Base-by-base conservation (phyloP, 2,797 vertebrate genomes). In the Thunnus albacares region DNA sequence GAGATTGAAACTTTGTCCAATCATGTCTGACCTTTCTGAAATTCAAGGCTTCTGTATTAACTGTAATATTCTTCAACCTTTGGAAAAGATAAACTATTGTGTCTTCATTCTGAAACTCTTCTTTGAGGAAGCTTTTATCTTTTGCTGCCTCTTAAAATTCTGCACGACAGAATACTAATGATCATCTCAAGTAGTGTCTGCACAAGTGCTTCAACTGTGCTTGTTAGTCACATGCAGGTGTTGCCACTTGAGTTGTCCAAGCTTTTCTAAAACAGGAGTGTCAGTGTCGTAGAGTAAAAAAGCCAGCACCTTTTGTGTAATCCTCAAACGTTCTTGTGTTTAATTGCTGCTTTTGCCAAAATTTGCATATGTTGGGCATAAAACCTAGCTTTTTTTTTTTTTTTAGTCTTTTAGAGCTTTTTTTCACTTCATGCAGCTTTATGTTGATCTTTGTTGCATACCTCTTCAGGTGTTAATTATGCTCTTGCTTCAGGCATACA, bases 201-300 rank as follows among this genome's bases (percentile, higher is more conserved):
- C 71, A 67, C 28, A 60, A 64, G 55, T 49, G 55, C 52, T 81
- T 71, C 5, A 55, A 83, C 80, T 43, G 24, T 63, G 33, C 72
- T 63, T 71, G 60, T 71, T 62, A 22, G 53, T 70, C 30, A 62
- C 28, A 56, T 55, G 61, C 75, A 85, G 80, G 65, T 86, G 83
- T 69, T 62, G 22, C 61, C 58, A 43, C 77, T 77, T 75, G 5
- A 55, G 67, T 26, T 22, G 63, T 43, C 35, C 67, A 61, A 41
- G 24, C 62, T 80, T 45, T 71, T 59, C 5, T 20, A 8, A 45
- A 73, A 75, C 70, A 41, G 3, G 2, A 71, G 60, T 24, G 47
- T 53, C 43, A 26, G 0, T 17, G 22, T 65, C 52, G 26, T 63
- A 26, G 3, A 13, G 1, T 26, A 56, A 26, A 56, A 45, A 55